phyloP scores from a whole-genome alignment of 2,113 vertebrate species.

The Agapornis roseicollis region DNA sequence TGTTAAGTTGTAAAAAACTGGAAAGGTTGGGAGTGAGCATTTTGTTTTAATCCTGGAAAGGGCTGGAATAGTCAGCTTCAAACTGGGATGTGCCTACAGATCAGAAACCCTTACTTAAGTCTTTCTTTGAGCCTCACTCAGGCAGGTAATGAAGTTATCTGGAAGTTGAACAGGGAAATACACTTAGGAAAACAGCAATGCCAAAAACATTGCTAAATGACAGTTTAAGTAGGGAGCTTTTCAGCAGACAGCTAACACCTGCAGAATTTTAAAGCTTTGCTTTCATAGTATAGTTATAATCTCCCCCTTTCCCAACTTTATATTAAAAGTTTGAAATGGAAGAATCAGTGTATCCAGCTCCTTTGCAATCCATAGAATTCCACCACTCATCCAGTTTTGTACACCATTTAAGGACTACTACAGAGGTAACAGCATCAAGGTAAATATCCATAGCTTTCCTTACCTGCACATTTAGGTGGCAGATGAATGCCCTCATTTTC shows the following conservation, averaged over 20 bases:
- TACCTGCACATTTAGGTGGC: fast-evolving
- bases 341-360: neutral
- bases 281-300: neutral
- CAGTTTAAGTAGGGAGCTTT: neutral
- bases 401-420: fast-evolving
- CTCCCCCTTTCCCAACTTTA: neutral
- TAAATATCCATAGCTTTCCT: neutral
- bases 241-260: neutral
- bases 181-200: neutral
- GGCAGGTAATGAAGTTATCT: constrained; percentile 1
- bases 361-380: neutral
- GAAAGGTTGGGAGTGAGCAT: neutral
- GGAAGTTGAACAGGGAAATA: neutral
- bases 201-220: neutral
- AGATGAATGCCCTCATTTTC: neutral
- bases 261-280: neutral
- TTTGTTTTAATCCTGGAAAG: neutral
- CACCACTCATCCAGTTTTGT: neutral
- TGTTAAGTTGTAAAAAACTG: neutral
- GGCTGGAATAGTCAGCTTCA: neutral
- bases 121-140: neutral
- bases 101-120: neutral
- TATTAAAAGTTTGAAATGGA: neutral
- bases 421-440: neutral
- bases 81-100: neutral